These are phyloP conservation scores for Eupithecia tripunctaria DNA, from an alignment of 2,888 invertebrate species.

Conservation along the genomic window DNA sequence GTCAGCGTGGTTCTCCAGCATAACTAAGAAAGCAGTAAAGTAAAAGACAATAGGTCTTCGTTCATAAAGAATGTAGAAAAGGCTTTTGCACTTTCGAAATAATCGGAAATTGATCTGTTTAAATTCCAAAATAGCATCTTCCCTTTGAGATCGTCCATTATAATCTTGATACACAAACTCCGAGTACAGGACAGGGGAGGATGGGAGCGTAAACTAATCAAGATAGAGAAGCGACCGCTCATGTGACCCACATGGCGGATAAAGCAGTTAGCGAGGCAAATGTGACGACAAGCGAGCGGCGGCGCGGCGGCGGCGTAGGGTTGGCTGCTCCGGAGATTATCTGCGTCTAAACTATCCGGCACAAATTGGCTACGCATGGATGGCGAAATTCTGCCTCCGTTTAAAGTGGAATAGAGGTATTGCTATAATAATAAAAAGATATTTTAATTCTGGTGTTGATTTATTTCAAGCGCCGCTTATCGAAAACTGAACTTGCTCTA, in stretches of 20 bases:
- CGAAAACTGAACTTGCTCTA: background rate
- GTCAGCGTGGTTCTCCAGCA: background rate
- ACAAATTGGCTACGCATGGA: background rate
- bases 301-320: conserved; percentile 39
- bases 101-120: background rate
- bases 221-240: conserved; percentile 53
- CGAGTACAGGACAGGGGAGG: conserved; percentile 1
- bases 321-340: background rate
- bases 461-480: background rate
- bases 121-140: background rate
- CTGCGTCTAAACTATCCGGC: background rate
- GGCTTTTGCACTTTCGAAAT: background rate
- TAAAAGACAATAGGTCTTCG: no score
- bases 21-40: no score
- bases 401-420: background rate
- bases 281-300: conserved; percentile 66
- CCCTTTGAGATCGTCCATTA: background rate
- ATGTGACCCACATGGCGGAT: conserved; percentile 58
- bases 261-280: conserved; percentile 61
- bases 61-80: background rate
- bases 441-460: no score
- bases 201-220: conserved; percentile 40
- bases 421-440: background rate
- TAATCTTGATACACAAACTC: conserved; percentile 22
- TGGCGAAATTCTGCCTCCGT: background rate